Evolutionary conservation across 2,888 invertebrate genomes (phyloP), one percentile per base, ranked within the genome.

Genomic region (Macropis europaea): DNA sequence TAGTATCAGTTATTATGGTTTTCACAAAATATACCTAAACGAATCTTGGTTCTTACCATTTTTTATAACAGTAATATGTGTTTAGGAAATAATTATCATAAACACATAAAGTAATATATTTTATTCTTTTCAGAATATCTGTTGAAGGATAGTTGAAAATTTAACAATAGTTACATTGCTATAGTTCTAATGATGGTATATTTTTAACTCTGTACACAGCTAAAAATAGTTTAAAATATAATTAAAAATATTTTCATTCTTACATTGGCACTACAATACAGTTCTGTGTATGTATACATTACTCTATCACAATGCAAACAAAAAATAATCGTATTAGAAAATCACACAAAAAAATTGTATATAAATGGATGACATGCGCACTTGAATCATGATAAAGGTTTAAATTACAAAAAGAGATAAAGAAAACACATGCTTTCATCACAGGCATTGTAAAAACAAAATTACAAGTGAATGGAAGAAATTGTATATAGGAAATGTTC

Each of bases 81-180:
- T 73, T 73, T 73, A 38, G 45, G 52, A 66, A 73, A 60, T 73
- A 73, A 73, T 53, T 60, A 57, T 30, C 66, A 61, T 73, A 73
- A 73, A 73, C 70, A 63, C 59, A 62, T 76, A 56, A 34, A 64
- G 54, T 66, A 79, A 70, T 34, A 76, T 38, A 60, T 61, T 56
- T 69, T 71, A 59, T 66, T 73, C 40, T 34, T 36, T 17, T 30
- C 45, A 3, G 11, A 60, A 26, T 59, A 59, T 48, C 42, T 30
- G n/a, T 36, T 22, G 11, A 38, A 32, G 34, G 32, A 64, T 63
- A 43, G 19, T 63, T 52, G 6, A 42, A 48, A 72, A 57, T 28
- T 36, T 54, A 73, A 73, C 72, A 72, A 72, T 28, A 57, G 3
- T 54, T 71, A 62, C 52, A 56, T 62, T 38, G 32, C 38, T 56